phyloP scores from a whole-genome alignment of 2,888 invertebrate species.

The Axea sp. region DNA sequence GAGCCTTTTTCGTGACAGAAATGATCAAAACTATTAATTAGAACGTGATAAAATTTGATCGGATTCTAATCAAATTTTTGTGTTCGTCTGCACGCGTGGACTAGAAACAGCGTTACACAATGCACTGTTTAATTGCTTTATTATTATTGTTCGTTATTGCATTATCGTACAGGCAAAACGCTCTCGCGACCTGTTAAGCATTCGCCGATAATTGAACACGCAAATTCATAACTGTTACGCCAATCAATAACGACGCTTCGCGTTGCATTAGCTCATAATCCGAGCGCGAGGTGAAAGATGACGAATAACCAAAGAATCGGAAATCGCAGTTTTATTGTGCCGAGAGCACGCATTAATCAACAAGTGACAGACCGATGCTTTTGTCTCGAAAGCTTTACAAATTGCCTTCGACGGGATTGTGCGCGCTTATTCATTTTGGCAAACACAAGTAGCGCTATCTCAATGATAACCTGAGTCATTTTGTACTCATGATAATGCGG shows the following conservation, averaged over 20 bases:
- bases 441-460: not conserved
- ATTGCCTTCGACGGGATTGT: no score
- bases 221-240: constrained; percentile 78
- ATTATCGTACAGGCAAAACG: constrained; percentile 66
- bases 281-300: constrained; percentile 23
- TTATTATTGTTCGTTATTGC: constrained; percentile 74
- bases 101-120: constrained; percentile 27
- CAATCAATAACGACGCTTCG: constrained; percentile 73
- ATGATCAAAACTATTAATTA: no score
- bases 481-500: constrained; percentile 8
- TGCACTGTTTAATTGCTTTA: constrained; percentile 61
- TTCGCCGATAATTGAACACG: constrained; percentile 75
- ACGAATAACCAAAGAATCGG: constrained; percentile 32
- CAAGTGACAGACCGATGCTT: constrained; percentile 4
- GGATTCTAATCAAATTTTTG: no score
- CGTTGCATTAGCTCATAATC: constrained; percentile 46
- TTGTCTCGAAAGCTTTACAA: not conserved
- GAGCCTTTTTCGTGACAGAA: no score
- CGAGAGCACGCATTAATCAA: constrained; percentile 23
- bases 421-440: no score
- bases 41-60: no score
- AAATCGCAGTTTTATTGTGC: constrained; percentile 11
- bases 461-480: no score
- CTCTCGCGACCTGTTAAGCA: constrained; percentile 58
- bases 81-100: not conserved